phyloP scores from a whole-genome alignment of 2,888 invertebrate species.

The Heliconius aoede region DNA sequence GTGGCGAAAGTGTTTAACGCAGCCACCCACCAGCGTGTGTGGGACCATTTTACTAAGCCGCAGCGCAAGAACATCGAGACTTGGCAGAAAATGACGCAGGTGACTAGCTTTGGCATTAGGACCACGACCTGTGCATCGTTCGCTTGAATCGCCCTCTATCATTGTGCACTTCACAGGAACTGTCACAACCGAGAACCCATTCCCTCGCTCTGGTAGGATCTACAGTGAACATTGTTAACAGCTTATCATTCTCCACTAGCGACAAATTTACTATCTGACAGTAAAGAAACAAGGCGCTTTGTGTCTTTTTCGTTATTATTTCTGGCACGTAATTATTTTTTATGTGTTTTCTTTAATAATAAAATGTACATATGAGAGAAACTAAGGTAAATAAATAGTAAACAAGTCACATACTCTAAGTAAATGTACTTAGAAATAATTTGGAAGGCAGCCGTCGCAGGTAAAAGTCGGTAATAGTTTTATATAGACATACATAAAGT shows the following conservation, averaged over 20 bases:
- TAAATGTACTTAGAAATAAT: background rate
- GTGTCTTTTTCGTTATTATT: conserved; percentile 7
- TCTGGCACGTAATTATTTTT: conserved; percentile 7
- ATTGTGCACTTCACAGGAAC: too few species aligned
- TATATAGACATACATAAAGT: background rate
- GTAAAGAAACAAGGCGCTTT: conserved; percentile 17
- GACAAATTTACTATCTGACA: too few species aligned
- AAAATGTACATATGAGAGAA: background rate
- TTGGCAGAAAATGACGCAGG: conserved; percentile 98
- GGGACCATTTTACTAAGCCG: conserved; percentile 99
- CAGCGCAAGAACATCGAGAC: conserved; percentile 99
- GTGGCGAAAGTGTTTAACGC: conserved; percentile 98
- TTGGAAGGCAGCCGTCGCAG: conserved; percentile 23
- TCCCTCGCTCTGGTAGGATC: background rate
- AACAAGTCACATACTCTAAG: background rate
- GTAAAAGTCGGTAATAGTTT: conserved; percentile 20
- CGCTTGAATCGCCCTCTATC: background rate
- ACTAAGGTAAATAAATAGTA: conserved; percentile 3
- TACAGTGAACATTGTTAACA: background rate
- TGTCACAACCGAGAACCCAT: too few species aligned
- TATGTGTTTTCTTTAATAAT: conserved; percentile 11
- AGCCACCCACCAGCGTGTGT: conserved; percentile 98
- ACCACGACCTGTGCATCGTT: background rate
- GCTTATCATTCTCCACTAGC: conserved; percentile 15
- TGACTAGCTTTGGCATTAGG: conserved; percentile 63